phyloP scores from a whole-genome alignment of 2,113 vertebrate genomes.

The Phoxinus phoxinus region DNA sequence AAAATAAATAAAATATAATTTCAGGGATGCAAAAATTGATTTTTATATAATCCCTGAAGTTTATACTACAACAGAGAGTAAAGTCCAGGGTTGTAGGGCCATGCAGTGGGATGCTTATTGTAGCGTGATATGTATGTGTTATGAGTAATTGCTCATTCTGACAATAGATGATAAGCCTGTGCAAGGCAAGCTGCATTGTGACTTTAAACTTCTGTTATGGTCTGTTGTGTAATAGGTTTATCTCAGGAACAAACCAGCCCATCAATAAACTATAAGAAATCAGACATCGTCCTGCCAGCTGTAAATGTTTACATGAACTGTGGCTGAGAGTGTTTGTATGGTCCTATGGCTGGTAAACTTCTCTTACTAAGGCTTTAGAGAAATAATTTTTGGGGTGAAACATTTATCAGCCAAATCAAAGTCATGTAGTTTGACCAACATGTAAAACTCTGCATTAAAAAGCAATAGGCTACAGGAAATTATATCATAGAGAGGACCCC shows the following conservation, averaged over 20 bases:
- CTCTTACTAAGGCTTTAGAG: background rate
- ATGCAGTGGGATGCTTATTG: background rate
- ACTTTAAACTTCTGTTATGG: background rate
- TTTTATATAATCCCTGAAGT: conserved; percentile 60
- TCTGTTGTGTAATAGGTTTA: conserved; percentile 27
- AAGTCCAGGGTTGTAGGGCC: conserved; percentile 61
- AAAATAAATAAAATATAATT: background rate
- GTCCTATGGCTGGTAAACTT: background rate
- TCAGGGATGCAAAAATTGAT: background rate
- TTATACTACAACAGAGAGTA: conserved; percentile 46
- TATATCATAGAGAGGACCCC: background rate
- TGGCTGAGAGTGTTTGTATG: background rate
- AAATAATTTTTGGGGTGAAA: background rate
- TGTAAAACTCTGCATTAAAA: background rate
- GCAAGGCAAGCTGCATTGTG: background rate
- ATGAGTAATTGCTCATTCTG: conserved; percentile 61
- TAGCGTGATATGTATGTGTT: conserved; percentile 27
- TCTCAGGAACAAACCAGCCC: conserved; percentile 17
- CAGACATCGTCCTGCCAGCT: background rate
- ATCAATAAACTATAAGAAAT: background rate
- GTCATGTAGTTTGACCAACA: background rate
- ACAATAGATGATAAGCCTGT: conserved; percentile 6
- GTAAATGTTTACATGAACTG: background rate
- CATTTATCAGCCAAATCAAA: background rate
- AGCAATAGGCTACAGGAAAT: background rate